Evolutionary conservation across 2,888 invertebrate species (phyloP).

Genomic region (Dryocosmus kuriphilus): DNA sequence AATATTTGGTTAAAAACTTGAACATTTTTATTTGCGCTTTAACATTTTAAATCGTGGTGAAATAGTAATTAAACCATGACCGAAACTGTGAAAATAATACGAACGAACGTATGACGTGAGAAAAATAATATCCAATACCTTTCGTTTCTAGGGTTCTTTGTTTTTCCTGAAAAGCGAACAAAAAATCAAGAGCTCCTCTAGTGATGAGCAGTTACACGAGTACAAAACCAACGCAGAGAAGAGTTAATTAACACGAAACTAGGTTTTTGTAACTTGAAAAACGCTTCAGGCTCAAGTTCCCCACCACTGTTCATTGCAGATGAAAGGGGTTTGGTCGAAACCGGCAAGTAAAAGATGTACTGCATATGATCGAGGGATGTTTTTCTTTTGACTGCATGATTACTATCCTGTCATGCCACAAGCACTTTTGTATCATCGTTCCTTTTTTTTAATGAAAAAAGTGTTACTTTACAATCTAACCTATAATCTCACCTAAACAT

Average conservation of each 20-base stretch:
- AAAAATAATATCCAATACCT: conserved; percentile 39
- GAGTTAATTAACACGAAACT: conserved; percentile 63
- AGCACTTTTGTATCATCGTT: not conserved
- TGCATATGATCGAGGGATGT: conserved; percentile 19
- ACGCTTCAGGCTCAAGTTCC: conserved; percentile 17
- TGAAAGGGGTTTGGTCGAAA: conserved; percentile 22
- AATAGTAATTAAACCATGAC: not conserved
- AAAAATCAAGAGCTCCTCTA: conserved; percentile 42
- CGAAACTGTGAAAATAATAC: not conserved
- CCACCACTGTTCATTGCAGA: conserved; percentile 14
- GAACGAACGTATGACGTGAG: not conserved
- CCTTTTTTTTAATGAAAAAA: not conserved
- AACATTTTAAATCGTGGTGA: not conserved
- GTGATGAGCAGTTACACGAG: conserved; percentile 38
- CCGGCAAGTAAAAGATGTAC: conserved; percentile 16
- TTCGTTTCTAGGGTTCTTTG: conserved; percentile 41
- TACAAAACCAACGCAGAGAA: conserved; percentile 41
- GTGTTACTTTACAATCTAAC: not conserved
- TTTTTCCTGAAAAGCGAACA: conserved; percentile 46
- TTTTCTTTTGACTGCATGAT: conserved; percentile 15
- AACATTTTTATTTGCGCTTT: not conserved
- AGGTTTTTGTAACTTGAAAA: conserved; percentile 42
- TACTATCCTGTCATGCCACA: conserved; percentile 15
- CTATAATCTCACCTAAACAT: no score
- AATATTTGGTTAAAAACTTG: not conserved